Evolutionary conservation across 2,113 vertebrate species (phyloP), one percentile per base, ranked within the genome.

Genomic region (Hippopotamus amphibius): DNA sequence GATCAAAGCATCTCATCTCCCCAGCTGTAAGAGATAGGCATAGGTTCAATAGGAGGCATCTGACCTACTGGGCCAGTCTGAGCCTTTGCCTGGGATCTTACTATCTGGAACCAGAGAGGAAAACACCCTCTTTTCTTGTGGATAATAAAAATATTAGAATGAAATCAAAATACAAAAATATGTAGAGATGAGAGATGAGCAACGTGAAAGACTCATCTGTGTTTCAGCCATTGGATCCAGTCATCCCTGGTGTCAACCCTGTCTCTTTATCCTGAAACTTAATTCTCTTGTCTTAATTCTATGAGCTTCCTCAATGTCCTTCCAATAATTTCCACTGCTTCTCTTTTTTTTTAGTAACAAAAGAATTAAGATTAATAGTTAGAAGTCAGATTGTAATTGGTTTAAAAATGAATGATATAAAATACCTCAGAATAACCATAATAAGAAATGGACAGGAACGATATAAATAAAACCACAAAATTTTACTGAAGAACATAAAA

Each of bases 401-500:
- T 61, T 97, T 97, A 61, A 82, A 93, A 97, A 95, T 93, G 87
- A 96, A 87, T 87, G 53, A 92, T 65, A 92, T 96, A 92, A 97
- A 97, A 93, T 83, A 95, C 33, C 33, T 79, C 86, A 80, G 68
- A 96, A 86, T 95, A 96, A 69, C 61, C 28, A 50, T 96, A 95
- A 84, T 61, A 93, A 93, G 68, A 97, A 97, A 97, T 88, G 61
- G 43, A 41, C 26, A 96, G 92, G 19, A 95, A 84, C 0, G 3
- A 68, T 63, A 93, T 93, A 87, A 96, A 93, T 95, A 97, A 79
- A 91, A 80, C 41, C 79, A 93, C 48, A 96, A 95, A 90, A 96
- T 96, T 97, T 96, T 95, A 97, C 94, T 83, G 68, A 96, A 69
- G 90, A 93, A 57, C 72, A 80, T 96, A 97, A 98, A 98, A 96